These are phyloP conservation scores for Aptenodytes patagonicus DNA, from an alignment of 2,113 vertebrate species.

Conservation along the genomic window DNA sequence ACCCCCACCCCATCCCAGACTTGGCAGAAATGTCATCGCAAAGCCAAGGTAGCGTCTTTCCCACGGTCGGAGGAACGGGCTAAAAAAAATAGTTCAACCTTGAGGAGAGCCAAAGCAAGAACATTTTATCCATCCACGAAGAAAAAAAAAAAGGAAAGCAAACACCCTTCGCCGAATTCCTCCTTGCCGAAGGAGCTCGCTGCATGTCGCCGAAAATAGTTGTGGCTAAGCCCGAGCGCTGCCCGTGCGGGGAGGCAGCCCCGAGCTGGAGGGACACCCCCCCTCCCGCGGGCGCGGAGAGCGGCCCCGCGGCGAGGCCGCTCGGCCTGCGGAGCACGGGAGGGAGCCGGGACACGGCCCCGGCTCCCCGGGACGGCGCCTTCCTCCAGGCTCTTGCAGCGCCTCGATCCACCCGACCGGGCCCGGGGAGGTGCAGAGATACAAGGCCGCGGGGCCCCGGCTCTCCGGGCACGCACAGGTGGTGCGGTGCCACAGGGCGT, in stretches of 20 bases:
- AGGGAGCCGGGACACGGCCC: not conserved
- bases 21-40: conserved; percentile 43
- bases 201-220: fast-evolving
- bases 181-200: not conserved
- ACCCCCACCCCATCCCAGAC: conserved; percentile 36
- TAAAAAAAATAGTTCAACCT: conserved; percentile 50
- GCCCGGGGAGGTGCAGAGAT: not conserved
- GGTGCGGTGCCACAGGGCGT: no score
- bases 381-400: not conserved
- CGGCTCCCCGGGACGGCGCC: not conserved
- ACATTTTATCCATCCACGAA: not conserved
- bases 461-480: not conserved
- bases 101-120: conserved; percentile 42
- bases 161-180: not conserved
- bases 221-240: not conserved
- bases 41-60: conserved; percentile 77
- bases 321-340: not conserved
- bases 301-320: not conserved
- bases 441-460: fast-evolving
- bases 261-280: not conserved
- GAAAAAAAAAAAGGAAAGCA: not conserved
- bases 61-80: conserved; percentile 59
- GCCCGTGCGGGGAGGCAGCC: not conserved
- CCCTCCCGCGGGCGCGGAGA: not conserved
- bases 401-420: not conserved